Base-by-base conservation (phyloP, 2,797 vertebrate genomes). In the Gallinago solitaria region DNA sequence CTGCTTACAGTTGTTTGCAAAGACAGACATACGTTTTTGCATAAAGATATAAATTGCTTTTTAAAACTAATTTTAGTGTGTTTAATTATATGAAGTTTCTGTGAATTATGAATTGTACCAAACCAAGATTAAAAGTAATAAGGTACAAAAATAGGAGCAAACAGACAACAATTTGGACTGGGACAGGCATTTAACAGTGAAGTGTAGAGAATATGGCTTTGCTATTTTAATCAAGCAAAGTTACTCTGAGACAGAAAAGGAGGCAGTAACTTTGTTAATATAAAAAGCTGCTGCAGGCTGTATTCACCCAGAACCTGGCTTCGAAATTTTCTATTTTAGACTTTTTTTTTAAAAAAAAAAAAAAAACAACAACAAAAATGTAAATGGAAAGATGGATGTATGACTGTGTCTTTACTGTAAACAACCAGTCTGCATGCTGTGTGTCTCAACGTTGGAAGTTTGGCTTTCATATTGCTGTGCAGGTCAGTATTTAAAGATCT, bases 21-120 rank as follows among this genome's bases (percentile, higher is more conserved):
- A 99, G 99, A 99, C 99, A 99, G 98, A 98, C 98, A 99, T 99
- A 98, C 98, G 98, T 98, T 99, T 98, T 98, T 99, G 98, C 99
- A 98, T 99, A 98, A 98, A 98, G 98, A 99, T 99, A 98, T 98
- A 99, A 99, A 99, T 98, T 98, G 98, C 98, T 98, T 98, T 98
- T 98, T 99, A 98, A 98, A 98, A 98, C 98, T 99, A 98, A 98
- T 98, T 98, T 98, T 98, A 98, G 98, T 98, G 98, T 98, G 93
- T 96, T 98, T 97, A 98, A 98, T 98, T 98, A 97, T 98, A 98
- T 98, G 98, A 98, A 97, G 97, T 98, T 98, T 98, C 98, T 97
- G 97, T 98, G 97, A 98, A 98, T 98, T 98, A 98, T 98, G 98
- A 98, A 98, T 98, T 98, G 98, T 98, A 98, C 98, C 98, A 98